Conservation (phyloP, 2,113 vertebrate genomes). For the Amblyopsis rosae region DNA sequence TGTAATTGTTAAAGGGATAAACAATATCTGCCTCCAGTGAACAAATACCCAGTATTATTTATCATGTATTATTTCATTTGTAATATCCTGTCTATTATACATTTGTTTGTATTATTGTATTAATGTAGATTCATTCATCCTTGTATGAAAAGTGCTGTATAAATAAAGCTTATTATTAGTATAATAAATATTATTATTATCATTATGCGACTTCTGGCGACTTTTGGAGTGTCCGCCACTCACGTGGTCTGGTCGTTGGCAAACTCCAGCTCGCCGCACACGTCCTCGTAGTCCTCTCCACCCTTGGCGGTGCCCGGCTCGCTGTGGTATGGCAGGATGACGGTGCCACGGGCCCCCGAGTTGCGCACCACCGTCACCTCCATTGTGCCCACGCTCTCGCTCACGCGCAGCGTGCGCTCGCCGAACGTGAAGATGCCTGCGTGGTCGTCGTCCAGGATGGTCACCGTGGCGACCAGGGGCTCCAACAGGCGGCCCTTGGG, state of each 20-base stretch:
- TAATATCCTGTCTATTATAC: too few relatives aligned
- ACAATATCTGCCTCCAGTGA: too few relatives aligned
- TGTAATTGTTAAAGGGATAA: too few relatives aligned
- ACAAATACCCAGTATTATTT: too few relatives aligned
- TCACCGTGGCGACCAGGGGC: constrained; percentile 88
- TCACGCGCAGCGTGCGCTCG: constrained; percentile 84
- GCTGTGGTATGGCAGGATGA: constrained; percentile 89
- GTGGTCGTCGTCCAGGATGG: constrained; percentile 96
- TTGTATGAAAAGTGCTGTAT: too few relatives aligned
- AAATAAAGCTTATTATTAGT: too few relatives aligned
- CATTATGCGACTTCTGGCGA: too few relatives aligned
- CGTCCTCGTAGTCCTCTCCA: constrained; percentile 89
- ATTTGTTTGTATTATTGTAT: too few relatives aligned
- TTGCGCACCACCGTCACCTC: constrained; percentile 89
- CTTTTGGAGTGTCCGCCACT: constrained; percentile 54
- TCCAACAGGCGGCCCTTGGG: constrained; percentile 86
- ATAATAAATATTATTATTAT: too few relatives aligned
- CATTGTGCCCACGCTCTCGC: constrained; percentile 92
- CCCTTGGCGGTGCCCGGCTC: constrained; percentile 85
- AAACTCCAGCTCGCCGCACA: constrained; percentile 90
- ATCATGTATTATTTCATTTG: too few relatives aligned
- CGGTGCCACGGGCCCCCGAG: constrained; percentile 92
- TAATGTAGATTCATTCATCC: too few relatives aligned
- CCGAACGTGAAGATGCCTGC: constrained; percentile 95
- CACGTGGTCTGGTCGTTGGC: constrained; percentile 91